Evolutionary conservation across 2,113 vertebrate species (phyloP).

Genomic region (Scopus umbretta): DNA sequence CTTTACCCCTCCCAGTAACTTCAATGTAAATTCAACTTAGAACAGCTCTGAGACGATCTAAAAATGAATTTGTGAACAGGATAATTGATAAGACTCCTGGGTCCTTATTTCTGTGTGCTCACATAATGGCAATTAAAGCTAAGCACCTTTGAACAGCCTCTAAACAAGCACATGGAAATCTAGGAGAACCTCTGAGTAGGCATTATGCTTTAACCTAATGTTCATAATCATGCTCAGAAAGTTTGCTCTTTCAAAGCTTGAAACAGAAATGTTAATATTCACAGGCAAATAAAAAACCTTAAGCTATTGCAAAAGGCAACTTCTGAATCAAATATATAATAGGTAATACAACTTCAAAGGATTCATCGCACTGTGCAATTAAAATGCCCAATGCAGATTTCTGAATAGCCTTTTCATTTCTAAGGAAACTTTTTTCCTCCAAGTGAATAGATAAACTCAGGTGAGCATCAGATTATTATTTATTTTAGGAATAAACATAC

Average conservation of each 20-base stretch:
- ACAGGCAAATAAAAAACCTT: conserved; percentile 38
- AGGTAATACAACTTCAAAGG: conserved; percentile 64
- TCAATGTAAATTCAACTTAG: not conserved
- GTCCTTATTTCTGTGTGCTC: conserved; percentile 15
- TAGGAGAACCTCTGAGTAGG: conserved; percentile 34
- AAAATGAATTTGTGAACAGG: conserved; percentile 16
- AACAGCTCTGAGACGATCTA: not conserved
- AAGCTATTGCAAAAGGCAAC: conserved; percentile 33
- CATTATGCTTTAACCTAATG: conserved; percentile 53
- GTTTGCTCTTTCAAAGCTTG: conserved; percentile 44
- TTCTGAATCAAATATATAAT: conserved; percentile 33
- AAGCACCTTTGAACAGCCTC: conserved; percentile 55
- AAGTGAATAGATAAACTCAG: not conserved
- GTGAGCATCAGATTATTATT: not conserved
- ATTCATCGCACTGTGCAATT: not conserved
- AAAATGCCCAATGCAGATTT: conserved; percentile 43
- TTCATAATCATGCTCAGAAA: conserved; percentile 41
- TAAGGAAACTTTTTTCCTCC: not conserved
- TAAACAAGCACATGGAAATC: conserved; percentile 50
- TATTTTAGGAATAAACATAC: not conserved
- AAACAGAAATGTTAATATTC: conserved; percentile 50
- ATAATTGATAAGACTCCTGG: conserved; percentile 33
- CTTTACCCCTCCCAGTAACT: not conserved
- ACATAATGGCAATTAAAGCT: conserved; percentile 52
- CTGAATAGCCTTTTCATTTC: conserved; percentile 27